phyloP scores from a whole-genome alignment of 2,113 vertebrate genomes.

The Trematocara unimaculatum region DNA sequence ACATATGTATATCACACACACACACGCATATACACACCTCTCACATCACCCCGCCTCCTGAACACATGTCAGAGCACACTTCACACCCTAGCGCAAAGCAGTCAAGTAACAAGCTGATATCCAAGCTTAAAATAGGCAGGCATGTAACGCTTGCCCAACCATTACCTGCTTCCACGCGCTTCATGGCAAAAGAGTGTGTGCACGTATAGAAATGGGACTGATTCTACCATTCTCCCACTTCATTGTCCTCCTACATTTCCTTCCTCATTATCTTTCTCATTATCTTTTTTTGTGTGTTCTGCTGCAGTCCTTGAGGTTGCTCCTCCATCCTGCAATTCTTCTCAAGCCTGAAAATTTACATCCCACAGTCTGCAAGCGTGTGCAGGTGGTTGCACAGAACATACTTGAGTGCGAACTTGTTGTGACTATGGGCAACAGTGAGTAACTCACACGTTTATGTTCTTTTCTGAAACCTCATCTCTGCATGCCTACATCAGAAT shows the following conservation, averaged over 20 bases:
- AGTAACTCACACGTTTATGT: background rate
- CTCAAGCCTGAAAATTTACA: background rate
- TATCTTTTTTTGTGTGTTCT: background rate
- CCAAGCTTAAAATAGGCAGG: constrained; percentile 40
- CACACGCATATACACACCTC: background rate
- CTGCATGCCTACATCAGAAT: background rate
- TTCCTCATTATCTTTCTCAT: constrained; percentile 17
- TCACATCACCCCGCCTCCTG: constrained; percentile 32
- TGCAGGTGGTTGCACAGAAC: background rate
- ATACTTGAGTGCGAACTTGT: background rate
- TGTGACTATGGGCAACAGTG: background rate
- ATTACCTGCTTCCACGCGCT: constrained; percentile 19
- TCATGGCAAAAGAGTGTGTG: background rate
- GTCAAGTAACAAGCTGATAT: constrained; percentile 28
- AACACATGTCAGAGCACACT: constrained; percentile 56
- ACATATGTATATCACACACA: background rate
- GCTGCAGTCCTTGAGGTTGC: background rate
- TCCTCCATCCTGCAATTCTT: background rate
- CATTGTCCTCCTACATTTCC: background rate
- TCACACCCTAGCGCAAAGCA: constrained; percentile 37
- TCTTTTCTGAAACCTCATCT: background rate
- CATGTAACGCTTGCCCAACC: constrained; percentile 19
- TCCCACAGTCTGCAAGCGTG: background rate
- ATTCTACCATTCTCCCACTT: background rate
- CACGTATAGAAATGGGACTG: background rate